These are phyloP conservation scores for Saturnia pavonia DNA, from an alignment of 2,888 invertebrate species.

Conservation along the genomic window DNA sequence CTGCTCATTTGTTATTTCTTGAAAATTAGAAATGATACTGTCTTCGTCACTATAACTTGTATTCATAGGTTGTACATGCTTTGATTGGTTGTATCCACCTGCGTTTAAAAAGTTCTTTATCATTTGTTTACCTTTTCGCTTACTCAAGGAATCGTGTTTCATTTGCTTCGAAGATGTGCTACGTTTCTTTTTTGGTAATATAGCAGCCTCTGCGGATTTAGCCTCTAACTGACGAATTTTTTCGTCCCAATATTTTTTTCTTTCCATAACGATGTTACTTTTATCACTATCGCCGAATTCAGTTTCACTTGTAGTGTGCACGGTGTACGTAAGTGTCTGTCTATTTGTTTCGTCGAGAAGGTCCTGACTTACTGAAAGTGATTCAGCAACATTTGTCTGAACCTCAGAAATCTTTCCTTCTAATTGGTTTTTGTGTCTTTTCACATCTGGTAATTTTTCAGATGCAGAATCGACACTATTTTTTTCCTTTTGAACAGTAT, in stretches of 20 bases:
- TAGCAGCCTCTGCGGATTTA: constrained; percentile 59
- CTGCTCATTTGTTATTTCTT: neutral
- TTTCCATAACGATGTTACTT: constrained; percentile 71
- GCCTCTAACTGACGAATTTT: constrained; percentile 71
- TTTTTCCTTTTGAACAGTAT: constrained; percentile 45
- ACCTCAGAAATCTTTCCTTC: constrained; percentile 80
- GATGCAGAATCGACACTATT: constrained; percentile 76
- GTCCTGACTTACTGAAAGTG: constrained; percentile 76
- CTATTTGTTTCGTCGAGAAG: constrained; percentile 52
- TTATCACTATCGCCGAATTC: constrained; percentile 55
- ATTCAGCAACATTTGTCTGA: constrained; percentile 79
- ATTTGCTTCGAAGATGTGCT: constrained; percentile 54
- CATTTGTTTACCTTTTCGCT: constrained; percentile 70
- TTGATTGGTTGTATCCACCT: constrained; percentile 43
- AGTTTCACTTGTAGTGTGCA: constrained; percentile 41
- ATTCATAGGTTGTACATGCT: constrained; percentile 31
- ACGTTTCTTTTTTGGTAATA: constrained; percentile 57
- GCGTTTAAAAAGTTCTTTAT: constrained; percentile 61
- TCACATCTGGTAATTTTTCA: constrained; percentile 75
- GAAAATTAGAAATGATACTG: neutral
- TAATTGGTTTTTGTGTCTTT: constrained; percentile 62
- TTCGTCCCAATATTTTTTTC: constrained; percentile 78
- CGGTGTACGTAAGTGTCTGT: constrained; percentile 29
- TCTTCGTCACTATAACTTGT: constrained; percentile 18
- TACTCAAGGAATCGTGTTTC: constrained; percentile 70